phyloP scores from a whole-genome alignment of 2,888 invertebrate genomes.

The Empis livida region DNA sequence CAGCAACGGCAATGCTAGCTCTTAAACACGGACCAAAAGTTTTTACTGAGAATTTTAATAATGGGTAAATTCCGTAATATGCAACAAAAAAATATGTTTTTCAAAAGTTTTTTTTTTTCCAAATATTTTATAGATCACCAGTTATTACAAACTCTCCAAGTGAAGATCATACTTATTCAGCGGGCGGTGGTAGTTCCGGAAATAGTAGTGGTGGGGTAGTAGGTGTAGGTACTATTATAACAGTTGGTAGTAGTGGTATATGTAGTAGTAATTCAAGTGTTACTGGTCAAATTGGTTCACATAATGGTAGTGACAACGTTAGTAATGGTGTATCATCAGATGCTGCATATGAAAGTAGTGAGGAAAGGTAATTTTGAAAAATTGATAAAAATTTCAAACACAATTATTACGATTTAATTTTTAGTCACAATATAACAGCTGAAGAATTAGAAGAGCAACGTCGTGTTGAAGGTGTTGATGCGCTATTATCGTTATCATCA shows the following conservation, averaged over 20 bases:
- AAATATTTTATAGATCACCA: constrained; percentile 26
- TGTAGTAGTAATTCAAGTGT: constrained; percentile 18
- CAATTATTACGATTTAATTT: background rate
- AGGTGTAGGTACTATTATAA: constrained; percentile 13
- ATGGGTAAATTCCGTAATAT: constrained; percentile 22
- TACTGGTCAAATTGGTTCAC: constrained; percentile 12
- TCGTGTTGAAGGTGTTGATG: constrained; percentile 66
- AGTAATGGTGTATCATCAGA: constrained; percentile 39
- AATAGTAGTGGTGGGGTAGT: constrained; percentile 15
- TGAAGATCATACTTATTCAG: constrained; percentile 88
- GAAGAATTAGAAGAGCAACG: constrained; percentile 52
- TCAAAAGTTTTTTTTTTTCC: no score
- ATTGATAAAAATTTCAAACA: no score
- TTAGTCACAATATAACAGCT: constrained; percentile 29
- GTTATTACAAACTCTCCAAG: constrained; percentile 80
- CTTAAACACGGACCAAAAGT: constrained; percentile 73
- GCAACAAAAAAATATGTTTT: no score
- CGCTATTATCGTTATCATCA: constrained; percentile 61
- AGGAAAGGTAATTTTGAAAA: constrained; percentile 35
- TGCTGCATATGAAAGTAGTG: constrained; percentile 44
- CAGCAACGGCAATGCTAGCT: constrained; percentile 77
- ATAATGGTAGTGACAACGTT: constrained; percentile 20
- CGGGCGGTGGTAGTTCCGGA: constrained; percentile 32
- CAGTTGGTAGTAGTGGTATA: constrained; percentile 20
- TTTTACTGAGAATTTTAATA: constrained; percentile 35